Conservation (phyloP, 1,140 invertebrate genomes). For the Drosophila willistoni region DNA sequence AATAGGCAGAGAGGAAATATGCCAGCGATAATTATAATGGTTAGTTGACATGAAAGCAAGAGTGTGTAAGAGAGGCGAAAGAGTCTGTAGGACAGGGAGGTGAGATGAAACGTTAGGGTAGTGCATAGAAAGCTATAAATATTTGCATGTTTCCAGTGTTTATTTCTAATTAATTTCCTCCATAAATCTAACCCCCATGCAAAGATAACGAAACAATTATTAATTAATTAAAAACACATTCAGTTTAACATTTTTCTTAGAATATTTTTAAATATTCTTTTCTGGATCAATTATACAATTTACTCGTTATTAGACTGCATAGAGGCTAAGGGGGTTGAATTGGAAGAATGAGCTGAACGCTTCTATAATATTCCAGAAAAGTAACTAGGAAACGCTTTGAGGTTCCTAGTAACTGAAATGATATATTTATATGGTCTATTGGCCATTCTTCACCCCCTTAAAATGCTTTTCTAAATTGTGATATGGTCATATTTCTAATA, state of each 20-base stretch:
- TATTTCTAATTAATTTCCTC: conserved; percentile 26
- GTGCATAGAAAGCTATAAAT: conserved; percentile 23
- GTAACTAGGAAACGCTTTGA: too few relatives aligned
- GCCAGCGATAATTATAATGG: conserved; percentile 75
- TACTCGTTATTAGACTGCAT: background rate
- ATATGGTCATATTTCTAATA: too few relatives aligned
- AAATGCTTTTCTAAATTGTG: too few relatives aligned
- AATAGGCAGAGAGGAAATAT: conserved; percentile 36
- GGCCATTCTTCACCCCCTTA: too few relatives aligned
- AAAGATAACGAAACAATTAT: conserved; percentile 32
- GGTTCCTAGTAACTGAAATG: too few relatives aligned
- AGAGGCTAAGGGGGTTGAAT: background rate
- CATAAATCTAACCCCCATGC: conserved; percentile 44
- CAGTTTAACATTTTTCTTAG: conserved; percentile 24
- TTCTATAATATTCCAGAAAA: too few relatives aligned
- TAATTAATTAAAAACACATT: conserved; percentile 50
- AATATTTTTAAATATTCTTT: conserved; percentile 24
- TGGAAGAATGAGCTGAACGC: background rate
- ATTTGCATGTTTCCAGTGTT: conserved; percentile 15
- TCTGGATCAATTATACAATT: conserved; percentile 22
- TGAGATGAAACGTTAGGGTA: background rate
- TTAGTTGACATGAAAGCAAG: conserved; percentile 65
- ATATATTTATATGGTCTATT: too few relatives aligned
- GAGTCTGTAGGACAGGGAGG: conserved; percentile 9
- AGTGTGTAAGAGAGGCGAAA: conserved; percentile 20